Base-by-base conservation (phyloP, 1,140 invertebrate genomes). In the Steinernema khuongi region DNA sequence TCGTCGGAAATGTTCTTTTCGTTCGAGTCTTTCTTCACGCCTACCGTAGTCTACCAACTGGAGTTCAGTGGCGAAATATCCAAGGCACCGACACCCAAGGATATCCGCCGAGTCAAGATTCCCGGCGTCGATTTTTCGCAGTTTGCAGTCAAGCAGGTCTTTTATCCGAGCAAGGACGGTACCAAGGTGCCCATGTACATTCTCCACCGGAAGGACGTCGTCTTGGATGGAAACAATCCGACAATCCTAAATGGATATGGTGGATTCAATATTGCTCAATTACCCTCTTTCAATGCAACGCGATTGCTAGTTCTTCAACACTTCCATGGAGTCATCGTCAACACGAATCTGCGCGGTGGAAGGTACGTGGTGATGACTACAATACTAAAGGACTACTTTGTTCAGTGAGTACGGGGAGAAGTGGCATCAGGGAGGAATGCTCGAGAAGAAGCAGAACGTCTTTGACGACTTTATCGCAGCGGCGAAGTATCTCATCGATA, bases 141-240 rank as follows among this genome's bases (percentile, higher is more conserved):
- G 69, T 97, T 93, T 84, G 90, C 91, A 84, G 92, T 92, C 1
- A 90, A 91, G 70, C 96, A 98, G 88, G 89, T 96, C 43, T 99
- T 98, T 87, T 99, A 96, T 86, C 82, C 88, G 0, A 94, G 93
- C 85, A 96, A 94, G 87, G 96, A 99, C 88, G 93, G 92, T 71
- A 96, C 94, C 0, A 91, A 92, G 87, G 83, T 99, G 78, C 96
- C 96, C 1, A 98, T 99, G 96, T 99, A 97, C 86, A 91, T 99
- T 77, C 90, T 97, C 31, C 90, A 90, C 77, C 91, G 90, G 83
- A 92, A 93, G 87, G 91, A 91, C 86, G 81, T 89, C 17, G 43
- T 81, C 31, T 77, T 83, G 72, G 90, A 94, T 87, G 91, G 91
- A 31, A 89, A 88, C 44, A 91, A 90, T 85, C 92, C 91, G 29